Evolutionary conservation across 2,797 vertebrate species (phyloP).

Genomic region (Crenichthys baileyi): DNA sequence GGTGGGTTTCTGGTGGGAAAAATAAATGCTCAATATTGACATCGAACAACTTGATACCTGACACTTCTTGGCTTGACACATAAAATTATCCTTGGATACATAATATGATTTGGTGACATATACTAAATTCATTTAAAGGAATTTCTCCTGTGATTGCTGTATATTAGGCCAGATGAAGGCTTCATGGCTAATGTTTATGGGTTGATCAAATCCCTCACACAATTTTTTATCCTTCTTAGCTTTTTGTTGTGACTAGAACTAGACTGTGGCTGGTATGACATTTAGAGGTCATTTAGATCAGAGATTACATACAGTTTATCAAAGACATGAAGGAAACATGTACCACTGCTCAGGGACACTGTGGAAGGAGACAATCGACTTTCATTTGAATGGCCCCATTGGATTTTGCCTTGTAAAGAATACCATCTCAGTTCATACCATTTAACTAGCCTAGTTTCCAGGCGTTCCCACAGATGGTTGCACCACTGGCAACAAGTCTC

Average conservation of each 20-base stretch:
- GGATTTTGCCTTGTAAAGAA: conserved; percentile 31
- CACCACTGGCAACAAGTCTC: conserved; percentile 62
- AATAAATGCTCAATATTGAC: no score
- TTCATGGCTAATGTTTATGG: background rate
- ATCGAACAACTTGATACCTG: no score
- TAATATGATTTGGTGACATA: background rate
- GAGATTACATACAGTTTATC: no score
- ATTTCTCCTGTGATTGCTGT: background rate
- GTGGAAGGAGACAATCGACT: conserved; percentile 11
- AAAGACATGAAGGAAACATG: no score
- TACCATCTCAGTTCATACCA: conserved; percentile 38
- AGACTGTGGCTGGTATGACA: no score
- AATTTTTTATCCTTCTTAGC: no score
- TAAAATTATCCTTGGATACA: no score
- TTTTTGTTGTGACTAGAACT: no score
- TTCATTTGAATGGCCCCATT: conserved; percentile 38
- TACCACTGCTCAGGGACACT: background rate
- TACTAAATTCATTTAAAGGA: background rate
- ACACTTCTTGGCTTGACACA: no score
- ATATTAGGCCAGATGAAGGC: background rate
- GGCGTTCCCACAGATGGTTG: conserved; percentile 70
- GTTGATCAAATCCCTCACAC: background rate
- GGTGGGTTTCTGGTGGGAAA: no score
- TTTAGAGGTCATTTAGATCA: no score
- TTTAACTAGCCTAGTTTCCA: conserved; percentile 69